phyloP scores from a whole-genome alignment of 1,140 invertebrate genomes.

The Anadara kagoshimensis region DNA sequence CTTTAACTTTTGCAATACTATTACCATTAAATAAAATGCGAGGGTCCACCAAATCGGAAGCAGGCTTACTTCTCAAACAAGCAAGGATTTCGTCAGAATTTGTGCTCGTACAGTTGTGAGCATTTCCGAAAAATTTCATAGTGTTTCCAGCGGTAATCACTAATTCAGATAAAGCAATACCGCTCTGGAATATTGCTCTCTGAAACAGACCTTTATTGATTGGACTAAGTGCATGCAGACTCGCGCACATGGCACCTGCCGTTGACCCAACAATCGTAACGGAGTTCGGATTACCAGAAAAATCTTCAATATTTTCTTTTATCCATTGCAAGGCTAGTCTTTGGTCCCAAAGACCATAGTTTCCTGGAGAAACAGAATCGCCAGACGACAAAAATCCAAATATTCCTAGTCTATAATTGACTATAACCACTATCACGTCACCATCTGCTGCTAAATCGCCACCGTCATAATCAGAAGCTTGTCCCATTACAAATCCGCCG shows the following conservation, averaged over 20 bases:
- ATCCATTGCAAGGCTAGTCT: slow-evolving; percentile 90
- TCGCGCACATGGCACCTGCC: slow-evolving; percentile 45
- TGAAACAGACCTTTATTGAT: slow-evolving; percentile 44
- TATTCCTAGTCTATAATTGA: slow-evolving; percentile 75
- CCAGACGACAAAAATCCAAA: slow-evolving; percentile 66
- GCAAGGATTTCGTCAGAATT: slow-evolving; percentile 4
- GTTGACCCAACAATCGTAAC: slow-evolving; percentile 62
- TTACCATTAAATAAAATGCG: not conserved
- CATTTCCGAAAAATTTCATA: not conserved
- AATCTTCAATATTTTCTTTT: slow-evolving; percentile 57
- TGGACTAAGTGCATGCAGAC: slow-evolving; percentile 32
- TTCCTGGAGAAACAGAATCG: slow-evolving; percentile 69
- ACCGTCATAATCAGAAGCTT: slow-evolving; percentile 42
- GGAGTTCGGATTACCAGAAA: slow-evolving; percentile 53
- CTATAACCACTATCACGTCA: slow-evolving; percentile 75
- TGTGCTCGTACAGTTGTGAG: not conserved
- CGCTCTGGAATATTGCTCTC: slow-evolving; percentile 33
- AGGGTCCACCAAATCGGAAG: not conserved
- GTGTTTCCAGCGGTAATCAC: not conserved
- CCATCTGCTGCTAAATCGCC: slow-evolving; percentile 61
- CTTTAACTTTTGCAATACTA: not conserved
- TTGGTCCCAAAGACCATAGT: slow-evolving; percentile 86
- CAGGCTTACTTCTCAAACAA: slow-evolving; percentile 16
- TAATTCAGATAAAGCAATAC: not conserved
- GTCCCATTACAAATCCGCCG: slow-evolving; percentile 47